Percentiles rank a stretch among this genome's conserved stretches.
phyloP scores from a whole-genome alignment of 2,888 invertebrate genomes.

The Eupithecia centaureata region DNA sequence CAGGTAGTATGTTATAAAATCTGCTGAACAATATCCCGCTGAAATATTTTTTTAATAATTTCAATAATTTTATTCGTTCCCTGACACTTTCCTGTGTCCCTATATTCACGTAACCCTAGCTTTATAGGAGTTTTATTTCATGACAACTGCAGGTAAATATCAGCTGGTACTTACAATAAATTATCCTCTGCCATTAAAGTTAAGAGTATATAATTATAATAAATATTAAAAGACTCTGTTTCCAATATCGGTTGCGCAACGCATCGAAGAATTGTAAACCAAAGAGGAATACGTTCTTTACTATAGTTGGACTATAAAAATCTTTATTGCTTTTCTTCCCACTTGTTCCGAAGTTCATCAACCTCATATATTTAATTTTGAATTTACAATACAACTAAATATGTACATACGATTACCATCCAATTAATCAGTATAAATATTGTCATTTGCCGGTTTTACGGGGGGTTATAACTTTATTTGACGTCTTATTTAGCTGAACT shows the following conservation, averaged over 20 bases:
- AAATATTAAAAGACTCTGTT: slow-evolving; percentile 40
- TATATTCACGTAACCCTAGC: not conserved
- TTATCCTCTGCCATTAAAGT: slow-evolving; percentile 17
- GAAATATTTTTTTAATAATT: not conserved
- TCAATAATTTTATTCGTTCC: not conserved
- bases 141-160: slow-evolving; percentile 1
- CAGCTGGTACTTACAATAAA: slow-evolving; percentile 13
- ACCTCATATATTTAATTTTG: slow-evolving; percentile 70
- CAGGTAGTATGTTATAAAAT: too few relatives aligned
- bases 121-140: not conserved
- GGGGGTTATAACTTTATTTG: slow-evolving; percentile 26
- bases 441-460: slow-evolving; percentile 30
- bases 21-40: not conserved
- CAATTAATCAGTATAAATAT: slow-evolving; percentile 67
- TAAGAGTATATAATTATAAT: slow-evolving; percentile 34
- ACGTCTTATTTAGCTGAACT: slow-evolving; percentile 28
- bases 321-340: slow-evolving; percentile 77
- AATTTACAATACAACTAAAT: slow-evolving; percentile 75
- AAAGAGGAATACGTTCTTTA: slow-evolving; percentile 57
- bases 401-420: slow-evolving; percentile 75
- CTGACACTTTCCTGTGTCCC: not conserved
- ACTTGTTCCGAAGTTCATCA: slow-evolving; percentile 67
- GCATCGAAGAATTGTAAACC: slow-evolving; percentile 53
- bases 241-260: slow-evolving; percentile 53
- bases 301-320: slow-evolving; percentile 67